These are phyloP conservation scores for Capitulum mitella DNA, from an alignment of 2,888 invertebrate genomes.

Conservation along the genomic window DNA sequence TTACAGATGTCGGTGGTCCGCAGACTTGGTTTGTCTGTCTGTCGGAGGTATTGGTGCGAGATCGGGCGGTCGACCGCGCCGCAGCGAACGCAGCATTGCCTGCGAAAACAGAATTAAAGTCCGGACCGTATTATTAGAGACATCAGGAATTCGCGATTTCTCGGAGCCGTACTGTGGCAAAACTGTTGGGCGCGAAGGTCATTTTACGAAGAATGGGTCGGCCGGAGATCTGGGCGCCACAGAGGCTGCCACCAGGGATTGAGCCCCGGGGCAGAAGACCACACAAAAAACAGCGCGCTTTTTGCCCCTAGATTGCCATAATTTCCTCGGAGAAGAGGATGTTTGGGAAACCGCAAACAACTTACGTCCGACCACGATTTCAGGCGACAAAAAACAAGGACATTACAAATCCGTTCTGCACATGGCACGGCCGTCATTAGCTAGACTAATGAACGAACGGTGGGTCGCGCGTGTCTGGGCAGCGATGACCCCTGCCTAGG, in stretches of 20 bases:
- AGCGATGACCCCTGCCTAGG: too few species aligned
- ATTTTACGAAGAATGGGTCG: not conserved
- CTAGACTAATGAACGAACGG: too few species aligned
- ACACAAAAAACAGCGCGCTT: not conserved
- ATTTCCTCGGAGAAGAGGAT: not conserved
- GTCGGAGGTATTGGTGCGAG: too few species aligned
- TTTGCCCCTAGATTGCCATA: not conserved
- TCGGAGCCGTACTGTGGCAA: not conserved
- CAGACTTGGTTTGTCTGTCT: too few species aligned
- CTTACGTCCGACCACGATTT: not conserved
- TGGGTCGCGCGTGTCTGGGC: too few species aligned
- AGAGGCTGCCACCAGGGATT: not conserved
- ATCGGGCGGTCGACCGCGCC: not conserved
- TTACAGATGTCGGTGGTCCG: too few species aligned
- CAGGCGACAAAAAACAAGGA: not conserved
- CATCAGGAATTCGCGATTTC: not conserved
- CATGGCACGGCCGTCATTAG: not conserved
- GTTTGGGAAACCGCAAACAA: constrained; percentile 1
- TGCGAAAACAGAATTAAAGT: not conserved
- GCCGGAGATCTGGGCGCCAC: not conserved
- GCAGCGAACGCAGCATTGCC: not conserved
- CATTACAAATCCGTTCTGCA: not conserved
- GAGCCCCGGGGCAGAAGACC: not conserved
- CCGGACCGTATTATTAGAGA: not conserved
- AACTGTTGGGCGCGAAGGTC: not conserved